Base-by-base conservation (phyloP, 1,140 invertebrate species). In the Zaprionus kolodkinae region DNA sequence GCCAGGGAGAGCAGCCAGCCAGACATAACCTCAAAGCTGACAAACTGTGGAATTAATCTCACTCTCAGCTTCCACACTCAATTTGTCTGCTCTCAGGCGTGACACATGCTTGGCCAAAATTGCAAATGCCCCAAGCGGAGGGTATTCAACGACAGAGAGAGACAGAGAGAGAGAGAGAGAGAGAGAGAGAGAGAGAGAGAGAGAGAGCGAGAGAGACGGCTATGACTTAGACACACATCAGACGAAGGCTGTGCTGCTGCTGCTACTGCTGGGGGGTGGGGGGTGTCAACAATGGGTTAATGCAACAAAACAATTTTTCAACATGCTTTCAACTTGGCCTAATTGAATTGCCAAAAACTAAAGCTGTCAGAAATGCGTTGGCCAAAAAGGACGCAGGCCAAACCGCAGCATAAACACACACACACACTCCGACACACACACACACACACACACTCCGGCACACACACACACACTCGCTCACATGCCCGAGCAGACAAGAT, bases 281-380 rank as follows among this genome's bases (percentile, higher is more conserved):
- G 59, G 25, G 27, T 40, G 65, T 38, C 66, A 78, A 75, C 76
- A 67, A 78, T 74, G 76, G 72, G 76, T 78, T 78, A 78, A 78
- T 65, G 76, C 72, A 68, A 63, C 68, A 77, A 69, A 79, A 77
- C 75, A 77, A 77, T 79, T 79, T 79, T 77, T 79, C 78, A 79
- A 64, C 71, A 65, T 72, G 74, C 61, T 79, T 79, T 79, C 63
- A 78, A 71, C 76, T 80, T 80, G 78, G 76, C 71, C 75, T 80
- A 80, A 80, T 80, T 80, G 78, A 80, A 80, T 80, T 80, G 76
- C 78, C 76, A 78, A 71, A 79, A 79, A 79, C 78, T 79, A 79
- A 79, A 79, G 75, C 78, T 79, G 78, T 77, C 78, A 79, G 70
- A 79, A 76, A 77, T 79, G 55, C 65, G 59, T 78, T 72, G 63